These are phyloP conservation scores for Platichthys stellatus DNA, from an alignment of 2,113 vertebrate species.

Conservation along the genomic window DNA sequence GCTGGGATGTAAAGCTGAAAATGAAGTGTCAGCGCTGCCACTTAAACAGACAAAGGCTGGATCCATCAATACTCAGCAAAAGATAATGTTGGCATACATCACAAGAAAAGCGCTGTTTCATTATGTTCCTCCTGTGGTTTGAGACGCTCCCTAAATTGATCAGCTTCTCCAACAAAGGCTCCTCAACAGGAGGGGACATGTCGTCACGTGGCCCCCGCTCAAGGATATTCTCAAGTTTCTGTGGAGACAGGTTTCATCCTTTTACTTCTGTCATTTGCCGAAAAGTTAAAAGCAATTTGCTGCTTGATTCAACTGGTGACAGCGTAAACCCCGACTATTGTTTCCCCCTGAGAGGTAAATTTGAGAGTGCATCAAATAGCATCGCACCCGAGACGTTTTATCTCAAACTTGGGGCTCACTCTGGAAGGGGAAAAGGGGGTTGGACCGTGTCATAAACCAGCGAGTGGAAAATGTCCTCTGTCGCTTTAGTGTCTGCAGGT, in stretches of 20 bases:
- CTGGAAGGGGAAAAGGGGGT: slow-evolving; percentile 2
- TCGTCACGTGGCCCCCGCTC: slow-evolving; percentile 12
- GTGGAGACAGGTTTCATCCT: background rate
- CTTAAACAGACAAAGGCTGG: slow-evolving; percentile 49
- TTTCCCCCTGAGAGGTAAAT: slow-evolving; percentile 37
- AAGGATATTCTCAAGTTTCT: slow-evolving; percentile 10
- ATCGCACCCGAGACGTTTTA: slow-evolving; percentile 25
- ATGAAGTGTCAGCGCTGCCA: slow-evolving; percentile 47
- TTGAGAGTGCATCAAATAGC: slow-evolving; percentile 40
- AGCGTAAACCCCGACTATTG: slow-evolving; percentile 32
- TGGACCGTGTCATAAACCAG: slow-evolving; percentile 52
- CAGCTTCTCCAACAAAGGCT: slow-evolving; percentile 17
- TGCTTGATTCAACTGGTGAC: slow-evolving; percentile 49
- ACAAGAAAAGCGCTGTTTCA: slow-evolving; percentile 13
- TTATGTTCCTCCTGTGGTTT: slow-evolving; percentile 7
- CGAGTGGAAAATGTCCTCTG: slow-evolving; percentile 67
- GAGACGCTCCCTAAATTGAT: slow-evolving; percentile 32
- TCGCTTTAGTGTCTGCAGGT: slow-evolving; percentile 68
- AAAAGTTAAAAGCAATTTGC: slow-evolving; percentile 41
- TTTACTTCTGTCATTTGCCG: slow-evolving; percentile 19
- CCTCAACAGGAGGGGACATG: slow-evolving; percentile 4
- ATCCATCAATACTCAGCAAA: slow-evolving; percentile 50
- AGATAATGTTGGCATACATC: slow-evolving; percentile 49
- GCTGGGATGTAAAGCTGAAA: slow-evolving; percentile 50
- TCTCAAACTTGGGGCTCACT: slow-evolving; percentile 31